Conservation (phyloP, 2,888 invertebrate species). For the Chalcis sispes region DNA sequence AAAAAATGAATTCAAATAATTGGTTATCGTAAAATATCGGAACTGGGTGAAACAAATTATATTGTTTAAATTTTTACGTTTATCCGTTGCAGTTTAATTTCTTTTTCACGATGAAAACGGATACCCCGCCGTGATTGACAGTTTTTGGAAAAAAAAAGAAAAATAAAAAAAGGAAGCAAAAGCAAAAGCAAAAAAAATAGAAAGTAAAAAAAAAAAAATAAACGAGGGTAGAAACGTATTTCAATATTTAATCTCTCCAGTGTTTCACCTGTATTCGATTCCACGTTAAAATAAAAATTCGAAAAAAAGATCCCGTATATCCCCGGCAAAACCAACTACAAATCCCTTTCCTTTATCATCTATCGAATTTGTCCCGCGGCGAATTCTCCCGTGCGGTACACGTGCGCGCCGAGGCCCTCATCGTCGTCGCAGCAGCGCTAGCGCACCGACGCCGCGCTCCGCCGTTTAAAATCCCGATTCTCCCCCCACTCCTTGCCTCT, state of each 20-base stretch:
- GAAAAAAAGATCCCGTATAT: constrained; percentile 13
- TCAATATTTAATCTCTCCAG: constrained; percentile 42
- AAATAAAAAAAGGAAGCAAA: too few species aligned
- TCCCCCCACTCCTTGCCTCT: background rate
- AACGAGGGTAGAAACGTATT: too few species aligned
- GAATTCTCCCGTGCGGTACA: background rate
- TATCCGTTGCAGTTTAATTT: constrained; percentile 1
- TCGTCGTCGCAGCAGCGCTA: background rate
- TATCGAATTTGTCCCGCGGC: constrained; percentile 49
- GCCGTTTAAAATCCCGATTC: constrained; percentile 46
- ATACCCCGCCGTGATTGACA: constrained; percentile 13
- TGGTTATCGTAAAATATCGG: too few species aligned
- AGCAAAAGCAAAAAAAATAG: too few species aligned
- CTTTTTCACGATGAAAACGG: background rate
- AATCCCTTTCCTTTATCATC: constrained; percentile 51
- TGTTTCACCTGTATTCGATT: constrained; percentile 34
- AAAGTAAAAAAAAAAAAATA: too few species aligned
- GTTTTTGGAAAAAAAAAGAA: constrained; percentile 12
- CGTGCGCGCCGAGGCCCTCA: background rate
- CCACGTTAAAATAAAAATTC: constrained; percentile 35
- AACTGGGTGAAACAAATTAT: too few species aligned
- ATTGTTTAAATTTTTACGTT: background rate
- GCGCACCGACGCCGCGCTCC: constrained; percentile 5
- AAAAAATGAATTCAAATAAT: too few species aligned
- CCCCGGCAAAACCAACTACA: constrained; percentile 31